Conservation (phyloP, 2,113 vertebrate genomes). For the Heliornis fulica region DNA sequence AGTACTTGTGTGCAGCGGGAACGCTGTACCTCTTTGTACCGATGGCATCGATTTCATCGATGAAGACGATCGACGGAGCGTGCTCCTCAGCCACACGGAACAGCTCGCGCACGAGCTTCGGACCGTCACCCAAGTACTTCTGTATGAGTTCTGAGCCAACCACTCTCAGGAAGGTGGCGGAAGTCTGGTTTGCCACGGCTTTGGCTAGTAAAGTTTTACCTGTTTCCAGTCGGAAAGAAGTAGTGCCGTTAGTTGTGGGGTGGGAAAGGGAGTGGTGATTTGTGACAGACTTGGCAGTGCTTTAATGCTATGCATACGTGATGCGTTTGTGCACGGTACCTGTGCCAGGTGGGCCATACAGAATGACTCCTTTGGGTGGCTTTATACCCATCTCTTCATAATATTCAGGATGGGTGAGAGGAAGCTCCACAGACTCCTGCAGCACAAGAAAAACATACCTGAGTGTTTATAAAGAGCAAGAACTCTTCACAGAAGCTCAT, state of each 20-base stretch:
- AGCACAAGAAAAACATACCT: not conserved
- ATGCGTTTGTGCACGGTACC: slow-evolving; percentile 68
- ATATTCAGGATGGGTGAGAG: slow-evolving; percentile 97
- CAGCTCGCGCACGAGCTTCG: slow-evolving; percentile 93
- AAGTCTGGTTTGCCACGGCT: slow-evolving; percentile 98
- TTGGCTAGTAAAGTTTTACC: slow-evolving; percentile 97
- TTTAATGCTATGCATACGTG: not conserved
- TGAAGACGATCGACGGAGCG: slow-evolving; percentile 96
- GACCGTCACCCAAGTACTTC: slow-evolving; percentile 95
- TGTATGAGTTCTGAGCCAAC: slow-evolving; percentile 97
- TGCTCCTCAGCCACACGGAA: slow-evolving; percentile 97
- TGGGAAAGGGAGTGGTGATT: accelerated
- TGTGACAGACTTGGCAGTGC: not conserved
- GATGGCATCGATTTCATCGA: slow-evolving; percentile 96
- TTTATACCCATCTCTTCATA: slow-evolving; percentile 99
- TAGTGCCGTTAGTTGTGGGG: not conserved
- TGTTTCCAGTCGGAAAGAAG: slow-evolving; percentile 46
- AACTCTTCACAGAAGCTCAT: not conserved
- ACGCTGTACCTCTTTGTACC: slow-evolving; percentile 88
- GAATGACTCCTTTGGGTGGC: slow-evolving; percentile 96
- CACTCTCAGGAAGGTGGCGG: slow-evolving; percentile 94
- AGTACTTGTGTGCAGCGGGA: accelerated
- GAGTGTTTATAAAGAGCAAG: not conserved
- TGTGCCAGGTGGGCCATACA: slow-evolving; percentile 96
- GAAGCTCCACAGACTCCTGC: slow-evolving; percentile 97